Percentiles rank a stretch among this genome's conserved stretches.
phyloP scores from a whole-genome alignment of 2,797 vertebrate genomes.

The Smutsia gigantea region DNA sequence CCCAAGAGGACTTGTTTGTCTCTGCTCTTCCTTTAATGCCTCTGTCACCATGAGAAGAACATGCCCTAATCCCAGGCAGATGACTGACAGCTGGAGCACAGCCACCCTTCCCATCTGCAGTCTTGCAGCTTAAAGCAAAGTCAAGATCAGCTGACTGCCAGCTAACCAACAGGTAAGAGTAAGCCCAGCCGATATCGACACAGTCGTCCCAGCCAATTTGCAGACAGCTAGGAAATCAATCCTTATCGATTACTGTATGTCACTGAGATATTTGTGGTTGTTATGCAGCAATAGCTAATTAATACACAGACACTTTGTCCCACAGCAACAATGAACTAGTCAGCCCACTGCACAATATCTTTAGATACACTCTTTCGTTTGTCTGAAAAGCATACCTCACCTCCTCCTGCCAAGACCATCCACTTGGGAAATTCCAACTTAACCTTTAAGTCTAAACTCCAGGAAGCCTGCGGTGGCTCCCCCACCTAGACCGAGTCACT shows the following conservation, averaged over 20 bases:
- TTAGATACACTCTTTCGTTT: not conserved
- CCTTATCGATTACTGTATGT: rapidly evolving
- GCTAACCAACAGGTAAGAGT: not conserved
- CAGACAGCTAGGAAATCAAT: not conserved
- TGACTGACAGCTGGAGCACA: not conserved
- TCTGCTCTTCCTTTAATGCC: not conserved
- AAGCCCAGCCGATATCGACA: rapidly evolving
- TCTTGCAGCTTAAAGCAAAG: no score
- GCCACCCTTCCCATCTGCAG: not conserved
- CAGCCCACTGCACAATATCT: not conserved
- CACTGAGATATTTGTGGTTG: not conserved
- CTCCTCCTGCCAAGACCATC: not conserved
- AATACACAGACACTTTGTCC: rapidly evolving
- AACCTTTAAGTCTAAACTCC: not conserved
- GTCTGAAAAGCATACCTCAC: not conserved
- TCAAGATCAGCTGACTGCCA: not conserved
- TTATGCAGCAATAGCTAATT: not conserved
- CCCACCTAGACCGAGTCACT: not conserved
- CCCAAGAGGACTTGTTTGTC: no score
- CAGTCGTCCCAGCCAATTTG: not conserved
- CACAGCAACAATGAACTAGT: not conserved
- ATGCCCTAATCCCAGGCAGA: not conserved
- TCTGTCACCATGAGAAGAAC: not conserved
- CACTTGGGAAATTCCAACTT: not conserved
- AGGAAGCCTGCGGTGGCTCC: not conserved